A percentile compares a stretch with the other conserved stretches of the same genome.
These are phyloP conservation scores for Fopius arisanus DNA, from an alignment of 1,140 invertebrate genomes.

Conservation along the genomic window DNA sequence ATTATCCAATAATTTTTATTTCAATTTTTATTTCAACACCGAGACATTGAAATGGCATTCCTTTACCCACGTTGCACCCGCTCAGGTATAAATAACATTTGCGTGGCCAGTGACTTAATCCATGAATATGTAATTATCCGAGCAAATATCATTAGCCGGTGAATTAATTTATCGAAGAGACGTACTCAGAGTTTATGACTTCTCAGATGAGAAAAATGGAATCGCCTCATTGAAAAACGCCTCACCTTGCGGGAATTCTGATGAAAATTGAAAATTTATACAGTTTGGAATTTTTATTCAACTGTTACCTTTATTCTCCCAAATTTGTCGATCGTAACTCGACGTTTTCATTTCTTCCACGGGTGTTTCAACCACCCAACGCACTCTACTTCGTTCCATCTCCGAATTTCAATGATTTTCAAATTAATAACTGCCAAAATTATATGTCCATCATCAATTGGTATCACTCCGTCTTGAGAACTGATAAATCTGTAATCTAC, in stretches of 20 bases:
- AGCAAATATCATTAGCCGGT: conserved; percentile 8
- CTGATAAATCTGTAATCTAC: neutral
- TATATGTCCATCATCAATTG: neutral
- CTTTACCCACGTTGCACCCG: neutral
- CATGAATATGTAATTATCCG: conserved; percentile 41
- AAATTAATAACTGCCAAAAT: neutral
- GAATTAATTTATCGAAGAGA: too few relatives aligned
- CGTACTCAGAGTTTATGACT: too few relatives aligned
- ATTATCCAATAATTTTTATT: neutral
- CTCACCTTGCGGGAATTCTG: too few relatives aligned
- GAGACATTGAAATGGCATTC: neutral
- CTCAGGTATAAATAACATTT: neutral
- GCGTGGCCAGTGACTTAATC: conserved; percentile 31
- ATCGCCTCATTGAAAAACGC: too few relatives aligned
- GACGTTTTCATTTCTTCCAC: conserved; percentile 57
- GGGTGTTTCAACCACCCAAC: conserved; percentile 65
- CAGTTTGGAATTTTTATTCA: too few relatives aligned
- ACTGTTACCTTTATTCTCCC: conserved; percentile 64
- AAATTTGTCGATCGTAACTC: conserved; percentile 66
- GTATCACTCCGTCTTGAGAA: neutral
- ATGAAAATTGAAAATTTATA: conserved; percentile 14
- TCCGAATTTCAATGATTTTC: neutral
- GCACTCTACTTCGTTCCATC: conserved; percentile 59
- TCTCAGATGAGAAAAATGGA: too few relatives aligned
- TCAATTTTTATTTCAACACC: neutral